A percentile compares a stretch with the other conserved stretches of the same genome.
phyloP scores from a whole-genome alignment of 2,113 vertebrate genomes.

The Hippocampus mohnikei region DNA sequence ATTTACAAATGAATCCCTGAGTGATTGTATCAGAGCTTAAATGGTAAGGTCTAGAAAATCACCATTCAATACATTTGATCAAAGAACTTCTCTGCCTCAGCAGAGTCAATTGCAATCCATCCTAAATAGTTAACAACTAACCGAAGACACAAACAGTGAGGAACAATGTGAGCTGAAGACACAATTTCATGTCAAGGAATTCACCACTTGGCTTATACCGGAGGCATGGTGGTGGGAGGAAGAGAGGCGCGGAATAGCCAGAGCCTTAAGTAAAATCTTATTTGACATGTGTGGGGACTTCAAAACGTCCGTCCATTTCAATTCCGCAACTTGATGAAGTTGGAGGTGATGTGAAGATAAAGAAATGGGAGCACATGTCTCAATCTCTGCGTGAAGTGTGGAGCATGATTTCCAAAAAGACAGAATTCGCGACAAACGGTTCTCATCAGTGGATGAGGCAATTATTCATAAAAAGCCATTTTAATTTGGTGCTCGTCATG shows the following conservation, averaged over 20 bases:
- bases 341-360: conserved; percentile 1
- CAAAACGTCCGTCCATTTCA: background rate
- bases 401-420: background rate
- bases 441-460: no score
- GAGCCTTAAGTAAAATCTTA: background rate
- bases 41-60: background rate
- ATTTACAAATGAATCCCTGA: background rate
- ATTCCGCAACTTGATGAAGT: background rate
- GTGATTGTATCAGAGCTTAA: background rate
- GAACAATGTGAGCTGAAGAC: background rate
- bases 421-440: background rate
- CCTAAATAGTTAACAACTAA: background rate
- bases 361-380: background rate
- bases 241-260: background rate
- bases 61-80: background rate
- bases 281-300: background rate
- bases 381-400: background rate
- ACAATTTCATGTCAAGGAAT: background rate
- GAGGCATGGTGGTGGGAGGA: background rate
- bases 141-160: background rate
- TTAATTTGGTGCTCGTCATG: background rate
- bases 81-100: background rate
- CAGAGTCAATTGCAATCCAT: background rate
- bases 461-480: background rate
- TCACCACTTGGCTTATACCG: background rate